Conservation (phyloP, 2,113 vertebrate genomes). For the Poeciliopsis retropinna region DNA sequence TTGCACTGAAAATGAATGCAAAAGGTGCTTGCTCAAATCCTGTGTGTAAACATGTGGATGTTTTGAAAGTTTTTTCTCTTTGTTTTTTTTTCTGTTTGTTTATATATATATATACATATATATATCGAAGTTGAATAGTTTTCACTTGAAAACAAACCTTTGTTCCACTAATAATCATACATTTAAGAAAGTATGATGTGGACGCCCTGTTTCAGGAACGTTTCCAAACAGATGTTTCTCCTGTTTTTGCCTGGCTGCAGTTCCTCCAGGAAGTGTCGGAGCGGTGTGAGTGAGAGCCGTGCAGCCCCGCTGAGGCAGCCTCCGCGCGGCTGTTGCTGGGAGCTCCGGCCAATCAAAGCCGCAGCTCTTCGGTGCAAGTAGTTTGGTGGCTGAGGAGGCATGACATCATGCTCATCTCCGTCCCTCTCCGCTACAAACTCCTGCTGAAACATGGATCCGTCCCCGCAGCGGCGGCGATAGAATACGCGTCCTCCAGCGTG, state of each 20-base stretch:
- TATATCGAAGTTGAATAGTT: neutral
- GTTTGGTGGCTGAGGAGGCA: slow-evolving; percentile 52
- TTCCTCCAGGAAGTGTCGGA: neutral
- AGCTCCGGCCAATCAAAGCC: slow-evolving; percentile 74
- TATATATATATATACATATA: too few species aligned
- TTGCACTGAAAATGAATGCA: neutral
- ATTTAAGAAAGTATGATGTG: neutral
- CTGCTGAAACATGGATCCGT: slow-evolving; percentile 19
- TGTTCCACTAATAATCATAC: neutral
- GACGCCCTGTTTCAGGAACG: neutral
- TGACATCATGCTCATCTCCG: slow-evolving; percentile 71
- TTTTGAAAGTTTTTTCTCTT: too few species aligned
- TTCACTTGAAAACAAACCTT: neutral
- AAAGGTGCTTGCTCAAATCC: neutral
- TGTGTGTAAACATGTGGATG: neutral
- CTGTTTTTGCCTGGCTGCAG: neutral
- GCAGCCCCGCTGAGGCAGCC: slow-evolving; percentile 18
- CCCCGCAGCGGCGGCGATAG: slow-evolving; percentile 21
- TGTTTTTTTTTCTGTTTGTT: too few species aligned
- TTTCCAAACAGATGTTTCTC: neutral
- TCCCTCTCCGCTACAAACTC: slow-evolving; percentile 42
- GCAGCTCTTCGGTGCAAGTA: slow-evolving; percentile 42
- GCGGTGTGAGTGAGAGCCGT: neutral
- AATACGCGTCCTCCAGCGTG: neutral
- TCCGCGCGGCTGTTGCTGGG: slow-evolving; percentile 75